Evolutionary conservation across 64 coral and sea anemone species (phyloP).

Genomic region (Cladopsammia gracilis): DNA sequence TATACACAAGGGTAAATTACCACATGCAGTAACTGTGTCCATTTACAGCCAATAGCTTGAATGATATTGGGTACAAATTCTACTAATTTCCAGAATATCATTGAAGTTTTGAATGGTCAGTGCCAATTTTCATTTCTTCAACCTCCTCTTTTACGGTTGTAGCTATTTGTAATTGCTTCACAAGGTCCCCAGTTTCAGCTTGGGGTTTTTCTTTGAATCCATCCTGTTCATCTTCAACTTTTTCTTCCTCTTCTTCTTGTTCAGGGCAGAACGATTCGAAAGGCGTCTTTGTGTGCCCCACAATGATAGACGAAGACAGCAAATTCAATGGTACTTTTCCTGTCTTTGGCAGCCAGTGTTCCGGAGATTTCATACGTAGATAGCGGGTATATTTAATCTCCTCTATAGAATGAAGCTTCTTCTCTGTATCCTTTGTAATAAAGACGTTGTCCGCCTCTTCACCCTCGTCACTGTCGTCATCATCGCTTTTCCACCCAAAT

Average conservation of each 20-base stretch:
- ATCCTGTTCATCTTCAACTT: neutral
- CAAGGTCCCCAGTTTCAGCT: neutral
- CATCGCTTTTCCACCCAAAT: neutral
- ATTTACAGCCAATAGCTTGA: too few species aligned
- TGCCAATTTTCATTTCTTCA: too few species aligned
- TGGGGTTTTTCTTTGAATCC: neutral
- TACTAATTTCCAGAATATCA: too few species aligned
- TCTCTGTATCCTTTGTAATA: neutral
- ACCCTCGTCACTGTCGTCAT: neutral
- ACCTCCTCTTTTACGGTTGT: too few species aligned
- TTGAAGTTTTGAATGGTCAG: too few species aligned
- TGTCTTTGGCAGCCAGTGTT: slow-evolving; percentile 6
- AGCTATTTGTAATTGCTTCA: too few species aligned
- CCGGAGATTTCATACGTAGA: neutral
- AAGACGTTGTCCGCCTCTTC: neutral
- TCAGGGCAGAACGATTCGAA: neutral
- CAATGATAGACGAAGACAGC: slow-evolving; percentile 10
- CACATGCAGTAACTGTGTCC: too few species aligned
- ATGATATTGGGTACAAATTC: too few species aligned
- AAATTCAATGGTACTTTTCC: neutral
- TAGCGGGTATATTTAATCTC: slow-evolving; percentile 17
- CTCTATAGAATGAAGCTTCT: slow-evolving; percentile 5
- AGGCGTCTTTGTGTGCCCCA: neutral
- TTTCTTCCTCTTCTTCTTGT: neutral
- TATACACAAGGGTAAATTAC: too few species aligned